Conservation (phyloP, 2,888 invertebrate species). For the Escarpia spicata region DNA sequence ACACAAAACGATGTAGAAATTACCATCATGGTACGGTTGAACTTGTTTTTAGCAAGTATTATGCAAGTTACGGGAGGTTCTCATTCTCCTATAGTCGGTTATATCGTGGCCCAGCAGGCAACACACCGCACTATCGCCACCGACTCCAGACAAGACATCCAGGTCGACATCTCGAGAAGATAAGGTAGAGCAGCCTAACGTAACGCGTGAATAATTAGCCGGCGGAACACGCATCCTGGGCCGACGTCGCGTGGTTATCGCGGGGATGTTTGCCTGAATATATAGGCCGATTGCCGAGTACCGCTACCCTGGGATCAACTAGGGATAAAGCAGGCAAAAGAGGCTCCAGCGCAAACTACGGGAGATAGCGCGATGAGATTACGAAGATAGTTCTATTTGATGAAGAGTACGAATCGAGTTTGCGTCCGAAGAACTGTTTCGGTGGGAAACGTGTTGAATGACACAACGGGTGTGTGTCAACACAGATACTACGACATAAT, state of each 20-base stretch:
- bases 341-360: neutral
- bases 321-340: neutral
- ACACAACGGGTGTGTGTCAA: neutral
- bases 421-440: neutral
- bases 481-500: too few relatives aligned
- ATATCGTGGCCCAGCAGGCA: neutral
- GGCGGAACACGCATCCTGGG: neutral
- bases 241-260: neutral
- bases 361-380: neutral
- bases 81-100: neutral
- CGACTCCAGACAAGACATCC: neutral
- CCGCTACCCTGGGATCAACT: neutral
- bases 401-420: neutral
- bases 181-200: neutral
- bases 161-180: neutral
- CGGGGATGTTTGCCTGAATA: neutral
- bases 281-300: neutral
- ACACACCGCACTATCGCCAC: neutral
- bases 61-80: neutral
- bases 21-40: neutral
- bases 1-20: neutral
- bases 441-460: neutral
- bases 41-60: neutral
- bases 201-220: constrained; percentile 12
- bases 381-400: neutral